Evolutionary conservation across 2,113 vertebrate species (phyloP).

Genomic region (Eptesicus fuscus): DNA sequence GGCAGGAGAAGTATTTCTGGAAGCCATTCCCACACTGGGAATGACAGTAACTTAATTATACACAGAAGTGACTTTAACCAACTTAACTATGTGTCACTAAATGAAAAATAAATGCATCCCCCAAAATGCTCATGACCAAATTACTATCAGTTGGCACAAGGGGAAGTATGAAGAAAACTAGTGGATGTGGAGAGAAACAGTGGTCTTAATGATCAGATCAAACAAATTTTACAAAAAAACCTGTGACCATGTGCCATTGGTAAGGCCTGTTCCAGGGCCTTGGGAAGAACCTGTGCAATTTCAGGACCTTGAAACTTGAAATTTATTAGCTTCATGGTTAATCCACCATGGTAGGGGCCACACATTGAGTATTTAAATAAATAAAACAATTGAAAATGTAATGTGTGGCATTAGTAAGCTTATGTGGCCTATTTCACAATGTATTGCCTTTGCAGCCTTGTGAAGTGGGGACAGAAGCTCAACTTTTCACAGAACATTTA

Average conservation of each 20-base stretch:
- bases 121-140: neutral
- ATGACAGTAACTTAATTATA: neutral
- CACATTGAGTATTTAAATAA: neutral
- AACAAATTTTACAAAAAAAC: neutral
- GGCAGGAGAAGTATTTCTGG: neutral
- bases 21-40: neutral
- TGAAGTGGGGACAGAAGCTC: neutral
- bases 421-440: constrained; percentile 15
- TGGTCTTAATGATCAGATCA: neutral
- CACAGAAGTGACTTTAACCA: neutral
- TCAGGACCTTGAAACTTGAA: neutral
- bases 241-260: neutral
- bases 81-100: neutral
- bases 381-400: neutral
- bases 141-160: neutral
- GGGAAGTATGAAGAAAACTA: neutral
- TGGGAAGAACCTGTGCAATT: neutral
- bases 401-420: neutral
- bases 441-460: neutral
- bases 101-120: neutral
- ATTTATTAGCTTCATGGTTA: neutral
- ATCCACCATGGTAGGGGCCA: neutral
- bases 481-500: constrained; percentile 67
- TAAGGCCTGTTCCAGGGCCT: neutral
- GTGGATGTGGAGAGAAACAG: neutral